phyloP scores from a whole-genome alignment of 2,888 invertebrate species.

The Drosophila suboccidentalis region DNA sequence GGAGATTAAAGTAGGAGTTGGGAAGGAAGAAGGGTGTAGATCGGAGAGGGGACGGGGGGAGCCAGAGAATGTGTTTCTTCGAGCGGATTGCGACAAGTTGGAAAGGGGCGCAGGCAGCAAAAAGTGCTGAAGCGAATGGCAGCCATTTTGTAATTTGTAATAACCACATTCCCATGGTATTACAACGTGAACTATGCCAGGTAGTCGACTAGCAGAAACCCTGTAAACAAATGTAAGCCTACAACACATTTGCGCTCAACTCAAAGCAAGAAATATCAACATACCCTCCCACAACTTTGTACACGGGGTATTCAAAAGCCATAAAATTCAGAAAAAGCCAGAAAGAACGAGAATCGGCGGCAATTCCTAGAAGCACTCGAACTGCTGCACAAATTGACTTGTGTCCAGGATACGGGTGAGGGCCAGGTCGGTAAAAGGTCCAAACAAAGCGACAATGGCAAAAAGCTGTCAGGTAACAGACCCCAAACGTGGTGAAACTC shows the following conservation, averaged over 20 bases:
- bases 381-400: constrained; percentile 20
- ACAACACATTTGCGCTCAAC: background rate
- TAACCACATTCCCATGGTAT: constrained; percentile 30
- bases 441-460: constrained; percentile 24
- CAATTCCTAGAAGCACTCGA: constrained; percentile 17
- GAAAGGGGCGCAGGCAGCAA: background rate
- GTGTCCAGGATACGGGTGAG: constrained; percentile 5
- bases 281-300: background rate
- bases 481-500: constrained; percentile 4
- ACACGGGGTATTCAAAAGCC: constrained; percentile 4
- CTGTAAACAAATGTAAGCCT: background rate
- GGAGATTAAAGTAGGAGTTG: background rate
- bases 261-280: background rate
- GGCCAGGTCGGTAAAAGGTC: background rate
- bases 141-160: constrained; percentile 61
- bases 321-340: background rate
- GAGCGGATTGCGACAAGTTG: constrained; percentile 44
- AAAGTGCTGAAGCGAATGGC: constrained; percentile 26
- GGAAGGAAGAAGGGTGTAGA: background rate
- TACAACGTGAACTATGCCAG: background rate
- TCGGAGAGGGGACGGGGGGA: background rate
- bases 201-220: constrained; percentile 7
- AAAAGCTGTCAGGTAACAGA: constrained; percentile 11
- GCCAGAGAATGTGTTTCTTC: constrained; percentile 23
- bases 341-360: background rate